A percentile compares a stretch with the other conserved stretches of the same genome.
Evolutionary conservation across 2,113 vertebrate genomes (phyloP).

Genomic region (Galeopterus variegatus): DNA sequence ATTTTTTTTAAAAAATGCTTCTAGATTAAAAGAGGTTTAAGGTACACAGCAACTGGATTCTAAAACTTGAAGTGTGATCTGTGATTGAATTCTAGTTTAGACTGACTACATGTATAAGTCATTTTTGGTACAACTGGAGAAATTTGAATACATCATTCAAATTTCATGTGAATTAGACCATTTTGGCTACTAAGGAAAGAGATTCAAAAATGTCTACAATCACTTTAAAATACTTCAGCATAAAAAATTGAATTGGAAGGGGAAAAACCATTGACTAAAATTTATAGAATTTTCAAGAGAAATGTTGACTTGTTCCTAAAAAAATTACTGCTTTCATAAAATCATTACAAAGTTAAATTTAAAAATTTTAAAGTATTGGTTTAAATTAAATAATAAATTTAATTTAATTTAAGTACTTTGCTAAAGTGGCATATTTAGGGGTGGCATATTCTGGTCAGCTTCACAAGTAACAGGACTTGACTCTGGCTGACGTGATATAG

Average conservation of each 20-base stretch:
- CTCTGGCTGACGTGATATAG: background rate
- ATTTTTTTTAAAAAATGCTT: background rate
- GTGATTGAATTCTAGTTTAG: background rate
- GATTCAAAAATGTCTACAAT: background rate
- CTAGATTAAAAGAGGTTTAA: background rate
- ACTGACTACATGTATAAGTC: background rate
- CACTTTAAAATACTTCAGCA: background rate
- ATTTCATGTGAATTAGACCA: background rate
- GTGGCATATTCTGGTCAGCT: no score
- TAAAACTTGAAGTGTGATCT: background rate
- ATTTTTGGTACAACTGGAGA: background rate
- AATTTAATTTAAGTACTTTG: no score
- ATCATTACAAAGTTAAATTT: background rate
- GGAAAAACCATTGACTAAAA: background rate
- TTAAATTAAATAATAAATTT: background rate
- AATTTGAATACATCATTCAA: background rate
- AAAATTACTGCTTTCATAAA: slow-evolving; percentile 11
- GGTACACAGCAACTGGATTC: background rate
- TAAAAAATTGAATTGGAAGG: background rate
- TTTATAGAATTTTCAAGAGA: background rate
- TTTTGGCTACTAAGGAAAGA: background rate
- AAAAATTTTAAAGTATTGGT: background rate
- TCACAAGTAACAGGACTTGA: background rate
- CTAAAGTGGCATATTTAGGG: no score
- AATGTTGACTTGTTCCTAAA: background rate